phyloP scores from a whole-genome alignment of 2,888 invertebrate species.

The Drosophila neonasuta region DNA sequence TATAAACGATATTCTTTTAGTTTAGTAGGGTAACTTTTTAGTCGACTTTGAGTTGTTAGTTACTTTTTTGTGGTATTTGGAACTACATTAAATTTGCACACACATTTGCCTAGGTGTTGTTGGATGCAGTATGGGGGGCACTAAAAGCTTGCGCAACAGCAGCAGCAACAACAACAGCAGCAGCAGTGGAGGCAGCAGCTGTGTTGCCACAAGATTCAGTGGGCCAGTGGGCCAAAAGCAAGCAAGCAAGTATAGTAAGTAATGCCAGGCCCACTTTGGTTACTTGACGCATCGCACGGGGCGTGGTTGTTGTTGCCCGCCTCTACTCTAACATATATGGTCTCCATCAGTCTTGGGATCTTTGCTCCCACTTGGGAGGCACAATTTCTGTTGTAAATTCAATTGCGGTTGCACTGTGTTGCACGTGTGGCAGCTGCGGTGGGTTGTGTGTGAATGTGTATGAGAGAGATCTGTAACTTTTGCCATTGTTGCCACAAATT shows the following conservation, averaged over 20 bases:
- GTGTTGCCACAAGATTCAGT: slow-evolving; percentile 43
- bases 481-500: slow-evolving; percentile 30
- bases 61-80: slow-evolving; percentile 34
- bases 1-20: not conserved
- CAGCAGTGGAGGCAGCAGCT: slow-evolving; percentile 35
- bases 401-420: slow-evolving; percentile 55
- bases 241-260: slow-evolving; percentile 5
- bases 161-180: slow-evolving; percentile 34
- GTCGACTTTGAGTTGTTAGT: slow-evolving; percentile 1
- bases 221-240: slow-evolving; percentile 60
- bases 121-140: not conserved
- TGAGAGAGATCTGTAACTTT: slow-evolving; percentile 39
- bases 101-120: slow-evolving; percentile 26
- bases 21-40: slow-evolving; percentile 2
- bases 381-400: slow-evolving; percentile 56
- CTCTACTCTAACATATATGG: not conserved
- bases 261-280: slow-evolving; percentile 28
- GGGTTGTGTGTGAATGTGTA: slow-evolving; percentile 19
- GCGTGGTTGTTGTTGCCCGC: slow-evolving; percentile 24
- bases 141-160: slow-evolving; percentile 51
- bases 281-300: slow-evolving; percentile 60
- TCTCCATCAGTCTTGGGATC: slow-evolving; percentile 12
- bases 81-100: slow-evolving; percentile 61
- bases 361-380: slow-evolving; percentile 26
- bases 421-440: slow-evolving; percentile 34